Base-by-base conservation (phyloP, 2,797 vertebrate species). In the Valencia hispanica region DNA sequence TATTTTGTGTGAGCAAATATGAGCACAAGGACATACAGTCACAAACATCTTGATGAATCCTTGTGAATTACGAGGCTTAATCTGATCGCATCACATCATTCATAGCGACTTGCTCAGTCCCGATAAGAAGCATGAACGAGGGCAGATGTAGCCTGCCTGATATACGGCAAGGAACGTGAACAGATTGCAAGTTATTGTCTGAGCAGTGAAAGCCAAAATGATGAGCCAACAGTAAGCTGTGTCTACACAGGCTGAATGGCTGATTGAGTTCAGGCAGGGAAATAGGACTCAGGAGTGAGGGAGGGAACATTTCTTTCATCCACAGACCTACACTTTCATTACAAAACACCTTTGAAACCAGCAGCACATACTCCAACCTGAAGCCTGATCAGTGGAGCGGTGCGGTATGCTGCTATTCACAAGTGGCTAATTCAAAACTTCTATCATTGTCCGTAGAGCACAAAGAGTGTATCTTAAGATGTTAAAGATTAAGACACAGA, bases 101-200 rank as follows among this genome's bases (percentile, higher is more conserved):
- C 86, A 77, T 73, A 68, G 84, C 73, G 10, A 47, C 70, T 77
- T 73, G 86, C 77, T 80, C 43, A 0, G 65, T 74, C 32, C 81
- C 63, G 88, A 90, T 87, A 88, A 88, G 75, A 55, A 72, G 72
- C 55, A 74, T 82, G 80, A 87, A 86, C 77, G 84, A 70, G 78
- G 86, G 87, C 76, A 88, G 85, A 89, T 84, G 88, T 89, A 82
- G 75, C 84, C 82, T 81, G 86, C 75, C 86, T 80, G 85, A 85
- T 84, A 90, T 78, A 84, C 22, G 41, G 82, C 76, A 76, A 84
- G 88, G 88, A 93, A 92, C 90, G 86, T 82, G 84, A 90, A 89
- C 86, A 94, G 91, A 94, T 93, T 94, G 89, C 88, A 61, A 88
- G 92, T 93, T 91, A 92, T 90, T 93, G 86, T 94, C 89, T 88